phyloP scores from a whole-genome alignment of 2,113 vertebrate species.

The Paramisgurnus dabryanus region DNA sequence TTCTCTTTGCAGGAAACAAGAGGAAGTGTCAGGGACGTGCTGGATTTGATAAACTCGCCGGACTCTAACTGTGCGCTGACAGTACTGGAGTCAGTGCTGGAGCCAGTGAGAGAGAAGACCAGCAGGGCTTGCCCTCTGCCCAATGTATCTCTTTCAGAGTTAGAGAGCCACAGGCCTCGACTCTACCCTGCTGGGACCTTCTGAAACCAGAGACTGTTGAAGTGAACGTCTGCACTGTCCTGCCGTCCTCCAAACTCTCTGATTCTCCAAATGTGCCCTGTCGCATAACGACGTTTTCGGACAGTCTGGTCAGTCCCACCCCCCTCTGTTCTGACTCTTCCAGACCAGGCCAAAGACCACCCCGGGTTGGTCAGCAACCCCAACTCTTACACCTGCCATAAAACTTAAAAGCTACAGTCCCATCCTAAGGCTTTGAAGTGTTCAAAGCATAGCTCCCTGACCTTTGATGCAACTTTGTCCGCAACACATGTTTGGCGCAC shows the following conservation, averaged over 20 bases:
- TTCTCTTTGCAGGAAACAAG: not conserved
- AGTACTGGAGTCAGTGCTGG: constrained; percentile 59
- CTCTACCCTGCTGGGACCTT: constrained; percentile 91
- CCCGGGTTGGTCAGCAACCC: constrained; percentile 88
- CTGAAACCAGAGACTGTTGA: constrained; percentile 99
- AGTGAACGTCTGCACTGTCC: constrained; percentile 90
- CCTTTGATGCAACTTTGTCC: constrained; percentile 88
- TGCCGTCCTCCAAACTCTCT: constrained; percentile 75
- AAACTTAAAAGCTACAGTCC: constrained; percentile 92
- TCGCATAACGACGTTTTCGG: constrained; percentile 78
- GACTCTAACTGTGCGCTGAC: constrained; percentile 71
- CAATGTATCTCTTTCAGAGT: constrained; percentile 82
- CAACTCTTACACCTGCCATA: constrained; percentile 90
- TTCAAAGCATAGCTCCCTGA: constrained; percentile 86
- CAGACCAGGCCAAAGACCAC: constrained; percentile 80
- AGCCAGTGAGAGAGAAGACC: constrained; percentile 69
- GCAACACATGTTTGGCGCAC: constrained; percentile 83
- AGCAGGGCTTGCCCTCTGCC: constrained; percentile 78
- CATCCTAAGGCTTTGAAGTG: constrained; percentile 89
- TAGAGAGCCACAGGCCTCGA: constrained; percentile 72
- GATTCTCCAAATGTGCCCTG: constrained; percentile 75
- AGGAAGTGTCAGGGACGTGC: constrained; percentile 53
- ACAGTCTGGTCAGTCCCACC: constrained; percentile 71
- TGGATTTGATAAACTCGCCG: constrained; percentile 71
- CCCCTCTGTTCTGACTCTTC: constrained; percentile 60